A percentile compares a stretch with the other conserved stretches of the same genome.
Evolutionary conservation across 2,113 vertebrate species (phyloP).

Genomic region (Rhinichthys klamathensis): DNA sequence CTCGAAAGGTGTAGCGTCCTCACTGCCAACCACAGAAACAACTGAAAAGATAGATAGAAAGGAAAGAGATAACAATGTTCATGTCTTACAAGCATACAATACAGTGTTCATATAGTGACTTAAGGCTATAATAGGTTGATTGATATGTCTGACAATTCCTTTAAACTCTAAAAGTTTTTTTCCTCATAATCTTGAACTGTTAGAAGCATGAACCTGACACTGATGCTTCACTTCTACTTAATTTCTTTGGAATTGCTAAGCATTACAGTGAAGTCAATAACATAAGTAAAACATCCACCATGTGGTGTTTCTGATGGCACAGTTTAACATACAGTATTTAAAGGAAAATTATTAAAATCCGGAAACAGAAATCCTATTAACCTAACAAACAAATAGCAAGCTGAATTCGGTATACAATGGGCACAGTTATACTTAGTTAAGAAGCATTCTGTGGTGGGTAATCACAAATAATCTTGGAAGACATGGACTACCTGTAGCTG

Average conservation of each 20-base stretch:
- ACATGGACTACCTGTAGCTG: not conserved
- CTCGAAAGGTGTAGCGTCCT: not conserved
- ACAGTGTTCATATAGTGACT: not conserved
- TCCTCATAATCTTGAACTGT: too few species aligned
- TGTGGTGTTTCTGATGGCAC: too few species aligned
- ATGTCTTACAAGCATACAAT: not conserved
- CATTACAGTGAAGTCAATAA: too few species aligned
- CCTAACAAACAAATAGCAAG: not conserved
- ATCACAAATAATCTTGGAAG: conserved; percentile 4
- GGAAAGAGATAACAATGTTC: not conserved
- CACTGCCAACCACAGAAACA: not conserved
- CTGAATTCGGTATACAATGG: not conserved
- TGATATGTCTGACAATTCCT: not conserved
- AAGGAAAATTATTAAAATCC: not conserved
- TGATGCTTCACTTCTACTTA: too few species aligned
- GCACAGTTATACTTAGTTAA: not conserved
- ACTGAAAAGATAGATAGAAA: not conserved
- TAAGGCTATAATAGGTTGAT: not conserved
- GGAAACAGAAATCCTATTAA: not conserved
- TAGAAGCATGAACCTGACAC: too few species aligned
- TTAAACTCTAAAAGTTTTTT: too few species aligned
- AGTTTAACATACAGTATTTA: not conserved
- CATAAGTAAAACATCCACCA: too few species aligned
- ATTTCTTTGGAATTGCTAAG: too few species aligned
- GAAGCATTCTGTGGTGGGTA: not conserved